Conservation (phyloP, 2,888 invertebrate genomes). For the Agriotes lineatus region DNA sequence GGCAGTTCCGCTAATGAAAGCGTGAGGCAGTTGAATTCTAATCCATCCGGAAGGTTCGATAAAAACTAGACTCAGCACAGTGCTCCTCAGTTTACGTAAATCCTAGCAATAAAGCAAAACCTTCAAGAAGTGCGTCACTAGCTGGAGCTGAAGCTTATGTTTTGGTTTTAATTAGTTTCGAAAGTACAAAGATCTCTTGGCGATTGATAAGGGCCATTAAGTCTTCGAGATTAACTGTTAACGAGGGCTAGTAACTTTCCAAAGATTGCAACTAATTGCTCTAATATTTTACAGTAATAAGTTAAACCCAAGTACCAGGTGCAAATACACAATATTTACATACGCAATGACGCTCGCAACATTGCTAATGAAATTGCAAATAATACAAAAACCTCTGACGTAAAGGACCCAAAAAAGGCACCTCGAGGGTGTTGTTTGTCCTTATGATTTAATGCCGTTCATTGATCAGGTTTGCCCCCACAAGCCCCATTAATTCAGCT, state of each 20-base stretch:
- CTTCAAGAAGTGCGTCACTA: too few relatives aligned
- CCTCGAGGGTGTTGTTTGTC: background rate
- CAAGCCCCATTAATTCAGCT: too few relatives aligned
- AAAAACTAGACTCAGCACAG: too few relatives aligned
- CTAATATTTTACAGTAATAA: constrained; percentile 17
- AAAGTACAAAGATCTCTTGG: background rate
- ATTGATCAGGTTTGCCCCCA: too few relatives aligned
- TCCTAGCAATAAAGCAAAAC: too few relatives aligned
- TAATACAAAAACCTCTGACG: background rate
- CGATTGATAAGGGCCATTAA: background rate
- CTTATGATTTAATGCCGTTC: too few relatives aligned
- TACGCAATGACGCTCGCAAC: background rate
- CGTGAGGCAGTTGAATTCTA: too few relatives aligned
- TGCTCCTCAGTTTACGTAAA: too few relatives aligned
- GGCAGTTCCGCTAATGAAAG: constrained; percentile 26
- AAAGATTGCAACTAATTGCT: constrained; percentile 5
- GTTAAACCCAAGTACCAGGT: constrained; percentile 14
- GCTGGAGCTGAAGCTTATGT: too few relatives aligned
- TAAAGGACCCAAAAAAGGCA: background rate
- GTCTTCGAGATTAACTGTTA: constrained; percentile 16
- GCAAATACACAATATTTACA: background rate
- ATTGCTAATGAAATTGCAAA: constrained; percentile 14
- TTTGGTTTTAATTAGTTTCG: too few relatives aligned
- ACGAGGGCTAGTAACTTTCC: background rate
- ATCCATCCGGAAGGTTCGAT: background rate